phyloP scores from a whole-genome alignment of 1,140 invertebrate genomes.

The Magallana angulata region DNA sequence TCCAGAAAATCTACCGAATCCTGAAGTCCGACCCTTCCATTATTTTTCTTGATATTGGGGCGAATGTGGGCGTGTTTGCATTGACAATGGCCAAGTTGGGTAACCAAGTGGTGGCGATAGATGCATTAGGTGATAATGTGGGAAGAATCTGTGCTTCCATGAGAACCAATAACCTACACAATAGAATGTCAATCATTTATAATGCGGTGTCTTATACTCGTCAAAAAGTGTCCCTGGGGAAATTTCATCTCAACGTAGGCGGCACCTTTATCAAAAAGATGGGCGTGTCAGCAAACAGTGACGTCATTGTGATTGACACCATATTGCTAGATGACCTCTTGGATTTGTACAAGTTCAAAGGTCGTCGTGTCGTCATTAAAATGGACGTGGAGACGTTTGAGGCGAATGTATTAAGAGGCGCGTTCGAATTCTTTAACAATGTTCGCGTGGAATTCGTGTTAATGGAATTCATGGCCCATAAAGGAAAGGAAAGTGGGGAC shows the following conservation, averaged over 20 bases:
- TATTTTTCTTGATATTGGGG: constrained; percentile 69
- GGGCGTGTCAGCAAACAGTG: background rate
- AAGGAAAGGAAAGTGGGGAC: constrained; percentile 40
- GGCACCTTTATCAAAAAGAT: constrained; percentile 60
- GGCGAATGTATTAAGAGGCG: constrained; percentile 49
- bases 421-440: constrained; percentile 45
- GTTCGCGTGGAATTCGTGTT: constrained; percentile 51
- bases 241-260: constrained; percentile 66
- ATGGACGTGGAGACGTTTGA: constrained; percentile 82
- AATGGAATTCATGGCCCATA: constrained; percentile 51
- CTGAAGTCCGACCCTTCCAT: constrained; percentile 49
- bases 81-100: constrained; percentile 64
- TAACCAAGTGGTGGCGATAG: constrained; percentile 68
- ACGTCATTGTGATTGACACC: constrained; percentile 36
- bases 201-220: constrained; percentile 66
- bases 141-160: constrained; percentile 63
- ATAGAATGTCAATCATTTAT: constrained; percentile 64
- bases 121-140: constrained; percentile 66
- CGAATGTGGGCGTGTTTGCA: constrained; percentile 71
- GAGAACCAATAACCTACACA: constrained; percentile 51
- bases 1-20: constrained; percentile 31
- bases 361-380: constrained; percentile 53
- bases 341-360: constrained; percentile 47
- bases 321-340: constrained; percentile 55
- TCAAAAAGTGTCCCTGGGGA: constrained; percentile 57